phyloP scores from a whole-genome alignment of 1,140 invertebrate genomes.

The Leptinotarsa defecta region DNA sequence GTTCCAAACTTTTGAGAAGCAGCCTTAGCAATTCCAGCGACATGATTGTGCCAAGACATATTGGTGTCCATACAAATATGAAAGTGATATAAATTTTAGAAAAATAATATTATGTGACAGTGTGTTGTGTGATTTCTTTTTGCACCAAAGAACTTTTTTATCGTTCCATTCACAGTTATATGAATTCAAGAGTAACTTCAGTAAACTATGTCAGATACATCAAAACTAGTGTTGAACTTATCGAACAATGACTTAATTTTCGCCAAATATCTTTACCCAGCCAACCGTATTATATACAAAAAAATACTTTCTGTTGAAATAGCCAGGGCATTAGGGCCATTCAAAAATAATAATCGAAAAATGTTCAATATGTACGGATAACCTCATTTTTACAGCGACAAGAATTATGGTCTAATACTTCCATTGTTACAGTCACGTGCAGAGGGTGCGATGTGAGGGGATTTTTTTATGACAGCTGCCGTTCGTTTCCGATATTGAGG shows the following conservation, averaged over 20 bases:
- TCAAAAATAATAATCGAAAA: slow-evolving; percentile 10
- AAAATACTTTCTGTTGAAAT: background rate
- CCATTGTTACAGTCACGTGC: slow-evolving; percentile 17
- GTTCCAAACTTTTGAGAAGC: too few species aligned
- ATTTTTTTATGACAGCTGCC: slow-evolving; percentile 18
- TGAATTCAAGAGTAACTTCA: too few species aligned
- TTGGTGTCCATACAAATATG: too few species aligned
- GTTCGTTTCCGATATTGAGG: background rate
- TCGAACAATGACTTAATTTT: too few species aligned
- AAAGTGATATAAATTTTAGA: too few species aligned
- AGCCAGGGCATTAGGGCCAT: background rate
- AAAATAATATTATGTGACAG: too few species aligned
- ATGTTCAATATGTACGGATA: slow-evolving; percentile 18
- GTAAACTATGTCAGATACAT: background rate
- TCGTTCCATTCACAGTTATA: too few species aligned
- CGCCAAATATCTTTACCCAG: background rate
- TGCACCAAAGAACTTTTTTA: too few species aligned
- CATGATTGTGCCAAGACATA: too few species aligned
- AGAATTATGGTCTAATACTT: slow-evolving; percentile 13
- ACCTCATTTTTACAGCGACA: slow-evolving; percentile 8
- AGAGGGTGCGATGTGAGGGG: background rate
- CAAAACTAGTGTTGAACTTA: too few species aligned
- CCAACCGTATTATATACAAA: background rate
- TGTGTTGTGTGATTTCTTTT: too few species aligned
- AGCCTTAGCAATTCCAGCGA: too few species aligned